Evolutionary conservation across 2,888 invertebrate species (phyloP), one percentile per base, ranked within the genome.

Genomic region (Atherix ibis): DNA sequence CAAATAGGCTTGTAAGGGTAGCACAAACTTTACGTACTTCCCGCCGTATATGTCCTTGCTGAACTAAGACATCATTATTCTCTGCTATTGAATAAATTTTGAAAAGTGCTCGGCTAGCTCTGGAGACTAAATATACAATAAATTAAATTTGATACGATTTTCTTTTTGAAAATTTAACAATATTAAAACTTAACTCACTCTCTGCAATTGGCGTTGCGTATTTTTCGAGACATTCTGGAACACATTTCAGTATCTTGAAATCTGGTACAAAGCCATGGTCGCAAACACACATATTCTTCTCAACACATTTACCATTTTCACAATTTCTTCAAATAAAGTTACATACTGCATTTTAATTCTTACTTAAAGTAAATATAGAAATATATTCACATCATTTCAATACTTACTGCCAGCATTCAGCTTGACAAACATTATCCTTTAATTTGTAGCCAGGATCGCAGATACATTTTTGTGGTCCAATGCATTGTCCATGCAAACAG

Each of bases 271-370:
- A 47, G 8, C 47, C 46, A 4, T 36, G 30, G 30, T 45, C 34
- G 17, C 50, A 50, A 8, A 32, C 31, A 19, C 48, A 49, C 9
- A 34, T 38, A 31, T 54, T 40, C 0, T 53, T 54, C 2, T 44
- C 46, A 4, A 46, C 39, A 39, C 63, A 63, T 18, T 44, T 43
- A 1, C 60, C 62, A 32, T 56, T 53, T 1, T 38, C 43, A 40
- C 62, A 62, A 26, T 29, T 32, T 16, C 3, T 16, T 24, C 19
- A 19, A 24, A 14, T 10, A 9, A 13, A 4, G 10, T n/a, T 30
- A 18, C 17, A 30, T 30, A 12, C n/a, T 27, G 5, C n/a, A 5
- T 22, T 8, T 22, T 22, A 22, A 10, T 22, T 6, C 22, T n/a
- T n/a, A n/a, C n/a, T n/a, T n/a, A n/a, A n/a, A n/a, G 4, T 24